Base-by-base conservation (phyloP, 1,140 invertebrate genomes). In the Epicauta chinensis region DNA sequence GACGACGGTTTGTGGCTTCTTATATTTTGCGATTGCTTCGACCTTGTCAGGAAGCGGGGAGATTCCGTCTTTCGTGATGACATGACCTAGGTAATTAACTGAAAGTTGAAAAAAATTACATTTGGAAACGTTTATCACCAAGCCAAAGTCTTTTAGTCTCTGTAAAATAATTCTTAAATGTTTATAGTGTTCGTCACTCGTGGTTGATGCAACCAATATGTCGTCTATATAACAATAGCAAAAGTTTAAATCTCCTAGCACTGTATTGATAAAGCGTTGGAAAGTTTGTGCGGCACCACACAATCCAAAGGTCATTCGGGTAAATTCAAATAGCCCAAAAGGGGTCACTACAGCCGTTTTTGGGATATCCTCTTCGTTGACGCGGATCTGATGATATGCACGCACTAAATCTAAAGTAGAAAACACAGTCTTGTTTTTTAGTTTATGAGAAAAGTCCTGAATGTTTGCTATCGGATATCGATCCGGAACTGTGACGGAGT, bases 381-480 rank as follows among this genome's bases (percentile, higher is more conserved):
- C 53, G 0, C 69, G 68, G 1, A 73, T 65, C 16, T 72, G 76
- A 62, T 73, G 71, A 55, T 71, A 81, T 0, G 77, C 77, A 4
- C 62, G 57, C 0, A 61, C 52, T 2, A 80, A 43, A 65, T 81
- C 76, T 0, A 81, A 47, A 2, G 60, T 62, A 0, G 67, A 68
- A 55, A 80, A 80, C 31, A 70, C 63, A 7, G 47, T 63, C 5
- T 62, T 61, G 0, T 68, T 71, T 0, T 51, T 15, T 0, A 80
- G 51, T 3, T 41, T 50, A 17, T 57, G 43, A 0, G 62, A 44
- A 31, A 68, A 67, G 54, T 73, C 70, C 15, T 65, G 52, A 0
- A 67, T 44, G 29, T 67, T 51, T 1, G 56, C 53, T 1, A 66
- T 40, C 0, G 60, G 65, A 41, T 70, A 75, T 2, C 62, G 32